A percentile compares a stretch with the other conserved stretches of the same genome.
These are phyloP conservation scores for Otolemur crassicaudatus DNA, from an alignment of 2,797 vertebrate genomes.

Conservation along the genomic window DNA sequence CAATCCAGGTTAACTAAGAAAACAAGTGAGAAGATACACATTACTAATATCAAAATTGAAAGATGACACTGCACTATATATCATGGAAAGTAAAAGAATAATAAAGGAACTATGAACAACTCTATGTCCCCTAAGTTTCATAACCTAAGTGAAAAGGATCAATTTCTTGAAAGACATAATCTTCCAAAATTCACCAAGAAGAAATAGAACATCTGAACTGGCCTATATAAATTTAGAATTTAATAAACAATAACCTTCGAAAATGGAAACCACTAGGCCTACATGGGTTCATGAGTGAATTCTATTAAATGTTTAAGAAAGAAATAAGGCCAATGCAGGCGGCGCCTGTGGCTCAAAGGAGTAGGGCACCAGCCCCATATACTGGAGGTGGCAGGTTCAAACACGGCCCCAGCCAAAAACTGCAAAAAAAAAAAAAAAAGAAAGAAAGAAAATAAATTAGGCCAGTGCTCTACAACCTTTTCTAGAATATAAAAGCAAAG, in stretches of 20 bases:
- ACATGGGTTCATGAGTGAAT: background rate
- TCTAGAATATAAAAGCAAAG: background rate
- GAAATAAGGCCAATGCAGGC: background rate
- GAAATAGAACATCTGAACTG: background rate
- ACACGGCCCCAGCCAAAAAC: too few relatives aligned
- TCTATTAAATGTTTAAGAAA: background rate
- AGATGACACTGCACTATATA: background rate
- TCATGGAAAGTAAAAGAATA: background rate
- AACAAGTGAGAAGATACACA: background rate
- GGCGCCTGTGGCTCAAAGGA: too few relatives aligned
- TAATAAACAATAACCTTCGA: background rate
- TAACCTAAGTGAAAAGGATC: background rate
- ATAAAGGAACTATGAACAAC: background rate
- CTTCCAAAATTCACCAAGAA: background rate
- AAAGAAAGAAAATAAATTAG: background rate
- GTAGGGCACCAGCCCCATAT: too few relatives aligned
- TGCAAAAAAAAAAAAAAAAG: too few relatives aligned
- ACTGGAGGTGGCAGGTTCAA: too few relatives aligned
- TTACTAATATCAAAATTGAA: background rate
- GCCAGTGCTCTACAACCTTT: background rate
- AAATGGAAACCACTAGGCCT: too few relatives aligned
- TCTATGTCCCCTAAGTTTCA: background rate
- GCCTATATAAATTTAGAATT: background rate
- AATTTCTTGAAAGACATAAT: background rate
- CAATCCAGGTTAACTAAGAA: background rate